A percentile compares a stretch with the other conserved stretches of the same genome.
Conservation (phyloP, 2,797 vertebrate genomes). For the Lophotriccus pileatus region DNA sequence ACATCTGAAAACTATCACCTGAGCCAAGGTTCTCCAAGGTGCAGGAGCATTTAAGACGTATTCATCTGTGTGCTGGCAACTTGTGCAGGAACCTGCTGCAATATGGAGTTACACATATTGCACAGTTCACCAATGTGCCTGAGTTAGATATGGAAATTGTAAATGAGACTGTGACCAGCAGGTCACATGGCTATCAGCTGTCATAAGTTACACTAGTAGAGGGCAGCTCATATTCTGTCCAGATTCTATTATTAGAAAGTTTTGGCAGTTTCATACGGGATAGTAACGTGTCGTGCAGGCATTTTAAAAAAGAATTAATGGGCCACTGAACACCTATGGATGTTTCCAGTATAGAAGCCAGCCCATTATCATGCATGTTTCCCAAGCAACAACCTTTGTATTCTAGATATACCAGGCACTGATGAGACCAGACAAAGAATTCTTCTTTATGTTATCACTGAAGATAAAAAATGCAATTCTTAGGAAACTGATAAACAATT, state of each 20-base stretch:
- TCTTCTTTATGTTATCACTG: background rate
- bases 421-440: background rate
- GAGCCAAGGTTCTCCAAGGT: background rate
- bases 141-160: background rate
- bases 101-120: rapidly evolving
- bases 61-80: background rate
- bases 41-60: background rate
- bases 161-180: background rate
- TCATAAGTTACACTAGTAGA: background rate
- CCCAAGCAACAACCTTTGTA: background rate
- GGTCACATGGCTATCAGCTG: background rate
- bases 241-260: background rate
- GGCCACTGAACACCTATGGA: background rate
- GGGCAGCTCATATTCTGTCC: background rate
- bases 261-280: background rate
- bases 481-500: background rate
- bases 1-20: background rate
- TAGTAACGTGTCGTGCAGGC: background rate
- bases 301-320: background rate
- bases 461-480: background rate
- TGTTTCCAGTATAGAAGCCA: background rate
- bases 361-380: background rate
- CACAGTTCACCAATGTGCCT: too few species aligned
- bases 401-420: background rate
- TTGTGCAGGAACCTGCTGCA: background rate